These are phyloP conservation scores for Stomorhina lunata DNA, from an alignment of 2,888 invertebrate genomes.

Conservation along the genomic window DNA sequence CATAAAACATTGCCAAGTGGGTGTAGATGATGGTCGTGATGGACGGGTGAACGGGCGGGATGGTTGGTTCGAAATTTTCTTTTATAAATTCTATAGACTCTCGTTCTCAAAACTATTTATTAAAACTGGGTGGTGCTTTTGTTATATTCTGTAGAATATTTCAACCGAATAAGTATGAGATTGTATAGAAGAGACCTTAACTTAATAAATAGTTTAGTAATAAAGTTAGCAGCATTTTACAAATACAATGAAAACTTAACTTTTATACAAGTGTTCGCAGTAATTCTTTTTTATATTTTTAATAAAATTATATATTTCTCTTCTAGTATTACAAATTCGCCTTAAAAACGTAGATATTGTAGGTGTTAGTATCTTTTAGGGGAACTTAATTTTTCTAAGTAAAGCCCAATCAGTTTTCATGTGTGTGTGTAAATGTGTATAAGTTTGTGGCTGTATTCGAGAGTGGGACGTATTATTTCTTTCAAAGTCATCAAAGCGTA, in stretches of 20 bases:
- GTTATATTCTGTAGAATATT: neutral
- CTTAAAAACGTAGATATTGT: slow-evolving; percentile 33
- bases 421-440: neutral
- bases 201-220: slow-evolving; percentile 41
- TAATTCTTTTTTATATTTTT: neutral
- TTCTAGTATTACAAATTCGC: slow-evolving; percentile 39
- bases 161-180: neutral
- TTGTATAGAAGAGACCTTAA: slow-evolving; percentile 25
- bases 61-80: slow-evolving; percentile 30
- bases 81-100: slow-evolving; percentile 54
- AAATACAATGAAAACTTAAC: slow-evolving; percentile 33
- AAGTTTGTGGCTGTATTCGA: neutral
- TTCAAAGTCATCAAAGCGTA: slow-evolving; percentile 61
- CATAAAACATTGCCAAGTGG: slow-evolving; percentile 26
- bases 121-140: slow-evolving; percentile 57
- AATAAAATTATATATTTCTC: slow-evolving; percentile 22
- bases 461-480: slow-evolving; percentile 46
- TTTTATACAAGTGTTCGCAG: neutral
- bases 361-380: slow-evolving; percentile 41
- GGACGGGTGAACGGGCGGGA: neutral
- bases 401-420: neutral
- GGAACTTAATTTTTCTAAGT: slow-evolving; percentile 13
- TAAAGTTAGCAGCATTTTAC: slow-evolving; percentile 16
- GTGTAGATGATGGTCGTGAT: slow-evolving; percentile 10
- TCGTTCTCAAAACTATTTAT: slow-evolving; percentile 6